Evolutionary conservation across 2,797 vertebrate genomes (phyloP).

Genomic region (Manis crassicaudata): DNA sequence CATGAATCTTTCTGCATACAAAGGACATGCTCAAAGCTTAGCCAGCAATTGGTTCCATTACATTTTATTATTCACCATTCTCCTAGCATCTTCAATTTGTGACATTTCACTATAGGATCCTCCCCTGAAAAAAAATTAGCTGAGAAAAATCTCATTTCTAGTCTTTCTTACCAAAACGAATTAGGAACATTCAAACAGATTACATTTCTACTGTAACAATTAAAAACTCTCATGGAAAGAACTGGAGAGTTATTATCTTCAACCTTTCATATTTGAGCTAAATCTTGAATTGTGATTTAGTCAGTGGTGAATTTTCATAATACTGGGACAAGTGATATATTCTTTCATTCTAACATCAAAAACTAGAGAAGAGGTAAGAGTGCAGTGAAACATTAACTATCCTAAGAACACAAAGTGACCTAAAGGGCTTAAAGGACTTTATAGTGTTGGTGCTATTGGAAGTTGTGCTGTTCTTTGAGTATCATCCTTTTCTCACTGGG

Average conservation of each 20-base stretch:
- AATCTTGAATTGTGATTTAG: not conserved
- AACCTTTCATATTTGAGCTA: not conserved
- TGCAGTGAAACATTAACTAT: not conserved
- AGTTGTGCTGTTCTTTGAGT: not conserved
- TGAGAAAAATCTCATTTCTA: constrained; percentile 30
- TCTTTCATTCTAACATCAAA: not conserved
- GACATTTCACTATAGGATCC: not conserved
- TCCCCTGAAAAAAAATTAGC: not conserved
- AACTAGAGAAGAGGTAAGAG: not conserved
- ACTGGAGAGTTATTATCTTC: not conserved
- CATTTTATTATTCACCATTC: constrained; percentile 15
- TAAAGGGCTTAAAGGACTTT: not conserved
- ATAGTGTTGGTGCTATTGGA: not conserved
- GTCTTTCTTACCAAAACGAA: constrained; percentile 1
- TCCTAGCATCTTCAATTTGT: constrained; percentile 8
- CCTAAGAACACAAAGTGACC: not conserved
- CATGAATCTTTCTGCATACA: not conserved
- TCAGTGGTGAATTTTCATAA: not conserved
- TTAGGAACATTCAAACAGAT: not conserved
- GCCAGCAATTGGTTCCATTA: not conserved
- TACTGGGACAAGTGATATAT: not conserved
- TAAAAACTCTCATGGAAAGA: not conserved
- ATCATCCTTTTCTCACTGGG: not conserved
- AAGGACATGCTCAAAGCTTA: not conserved
- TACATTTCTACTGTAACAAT: not conserved